Evolutionary conservation across 1,140 invertebrate species (phyloP), one percentile per base, ranked within the genome.

Genomic region (Drosophila trapezifrons): DNA sequence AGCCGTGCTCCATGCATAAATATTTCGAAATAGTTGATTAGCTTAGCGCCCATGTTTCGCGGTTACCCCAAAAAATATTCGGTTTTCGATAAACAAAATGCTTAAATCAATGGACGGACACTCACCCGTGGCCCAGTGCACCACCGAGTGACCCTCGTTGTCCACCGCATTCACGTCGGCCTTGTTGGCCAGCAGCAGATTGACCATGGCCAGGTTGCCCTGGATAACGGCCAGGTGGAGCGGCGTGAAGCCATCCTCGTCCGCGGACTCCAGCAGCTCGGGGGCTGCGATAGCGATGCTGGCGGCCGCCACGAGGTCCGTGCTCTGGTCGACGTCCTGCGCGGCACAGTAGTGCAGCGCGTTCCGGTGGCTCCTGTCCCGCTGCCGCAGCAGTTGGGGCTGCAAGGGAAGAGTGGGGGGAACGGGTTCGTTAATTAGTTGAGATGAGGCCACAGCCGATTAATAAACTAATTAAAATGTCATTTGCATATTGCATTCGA

Each of bases 71-170:
- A 17, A 6, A 49, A 6, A 2, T 12, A 7, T 12, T 4, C 3
- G 17, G n/a, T 5, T 32, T 32, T 32, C 9, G 27, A 56, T 9
- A 40, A 57, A 9, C 32, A 8, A 4, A 38, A 25, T n/a, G 15
- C 8, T 40, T 40, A 20, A 22, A 56, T 10, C 43, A 37, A 54
- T 71, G 46, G 25, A 10, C 3, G 7, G 7, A 7, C 12, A 49
- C 91, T 94, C 92, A 98, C 98, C 98, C 76, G 97, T 98, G 4
- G 98, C 98, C 98, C 98, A 99, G 92, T 99, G 98, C 15, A 99
- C 95, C n/a, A 97, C 96, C 3, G 98, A 98, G 91, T 99, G 98
- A 54, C 96, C 95, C 91, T 99, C 98, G 87, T 97, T 95, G 92
- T 99, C 98, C 56, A 96, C 94, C 37, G 96, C 95, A 91, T 97